Conservation (phyloP, 1,140 invertebrate species). For the Vollenhovia emeryi region DNA sequence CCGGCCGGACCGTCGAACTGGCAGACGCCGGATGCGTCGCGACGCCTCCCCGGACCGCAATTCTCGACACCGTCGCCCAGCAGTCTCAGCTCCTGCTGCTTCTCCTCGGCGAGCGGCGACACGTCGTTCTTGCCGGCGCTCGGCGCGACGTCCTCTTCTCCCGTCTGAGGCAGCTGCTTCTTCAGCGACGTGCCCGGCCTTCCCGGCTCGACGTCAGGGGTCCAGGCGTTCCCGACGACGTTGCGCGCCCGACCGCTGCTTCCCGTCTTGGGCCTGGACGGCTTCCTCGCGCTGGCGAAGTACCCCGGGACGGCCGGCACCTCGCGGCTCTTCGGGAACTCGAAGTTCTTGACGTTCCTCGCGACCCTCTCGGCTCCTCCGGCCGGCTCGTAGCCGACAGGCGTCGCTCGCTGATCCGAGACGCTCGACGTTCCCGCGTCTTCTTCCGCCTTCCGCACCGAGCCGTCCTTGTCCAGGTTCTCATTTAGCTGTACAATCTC, state of each 20-base stretch:
- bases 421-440: not conserved
- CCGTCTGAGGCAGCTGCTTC: constrained; percentile 56
- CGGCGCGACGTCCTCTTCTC: not conserved
- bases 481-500: constrained; percentile 59
- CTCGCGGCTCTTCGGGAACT: constrained; percentile 17
- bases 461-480: constrained; percentile 55
- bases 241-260: not conserved
- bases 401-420: not conserved
- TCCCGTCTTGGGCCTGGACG: constrained; percentile 10
- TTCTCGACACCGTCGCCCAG: constrained; percentile 80
- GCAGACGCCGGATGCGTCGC: constrained; percentile 78
- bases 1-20: constrained; percentile 44
- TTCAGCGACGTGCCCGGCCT: constrained; percentile 58
- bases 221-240: not conserved
- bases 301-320: constrained; percentile 9
- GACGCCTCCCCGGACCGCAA: constrained; percentile 80
- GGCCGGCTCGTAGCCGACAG: not conserved
- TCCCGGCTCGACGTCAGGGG: not conserved
- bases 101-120: constrained; percentile 10
- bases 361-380: not conserved
- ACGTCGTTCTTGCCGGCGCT: constrained; percentile 38
- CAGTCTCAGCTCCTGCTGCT: constrained; percentile 72
- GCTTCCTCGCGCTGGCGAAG: constrained; percentile 13
- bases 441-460: not conserved
- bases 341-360: constrained; percentile 27